phyloP scores from a whole-genome alignment of 2,113 vertebrate species.

The Numenius arquata region DNA sequence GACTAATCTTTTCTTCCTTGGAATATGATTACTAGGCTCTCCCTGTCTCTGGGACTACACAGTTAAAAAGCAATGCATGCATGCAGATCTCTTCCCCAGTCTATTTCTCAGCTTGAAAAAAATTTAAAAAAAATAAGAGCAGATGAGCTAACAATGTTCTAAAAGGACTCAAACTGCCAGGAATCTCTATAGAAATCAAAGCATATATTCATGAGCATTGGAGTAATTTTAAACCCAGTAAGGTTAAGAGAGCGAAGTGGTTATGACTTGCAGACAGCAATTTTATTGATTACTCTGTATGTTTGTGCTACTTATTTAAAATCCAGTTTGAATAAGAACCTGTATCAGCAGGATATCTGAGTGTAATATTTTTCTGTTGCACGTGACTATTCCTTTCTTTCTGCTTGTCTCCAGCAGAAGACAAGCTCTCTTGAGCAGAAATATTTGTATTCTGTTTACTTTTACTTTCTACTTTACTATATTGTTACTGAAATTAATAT shows the following conservation, averaged over 20 bases:
- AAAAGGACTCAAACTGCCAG: neutral
- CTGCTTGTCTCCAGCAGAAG: neutral
- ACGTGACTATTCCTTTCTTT: neutral
- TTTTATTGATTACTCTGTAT: neutral
- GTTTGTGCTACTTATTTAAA: neutral
- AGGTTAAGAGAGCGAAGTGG: neutral
- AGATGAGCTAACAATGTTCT: neutral
- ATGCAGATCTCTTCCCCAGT: neutral
- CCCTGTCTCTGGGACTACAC: neutral
- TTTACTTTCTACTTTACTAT: neutral
- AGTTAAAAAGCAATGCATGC: neutral
- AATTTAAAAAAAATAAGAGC: neutral
- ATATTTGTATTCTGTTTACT: neutral
- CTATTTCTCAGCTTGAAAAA: neutral
- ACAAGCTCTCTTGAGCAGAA: neutral
- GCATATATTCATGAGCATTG: neutral
- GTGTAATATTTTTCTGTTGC: neutral
- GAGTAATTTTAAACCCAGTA: neutral
- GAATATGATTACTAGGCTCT: slow-evolving; percentile 16
- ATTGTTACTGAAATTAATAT: neutral
- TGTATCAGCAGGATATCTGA: neutral
- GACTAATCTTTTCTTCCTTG: neutral
- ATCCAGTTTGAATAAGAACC: neutral
- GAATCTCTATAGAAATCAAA: neutral
- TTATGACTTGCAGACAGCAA: slow-evolving; percentile 24